A percentile compares a stretch with the other conserved stretches of the same genome.
Evolutionary conservation across 2,113 vertebrate genomes (phyloP).

Genomic region (Microtus montanus): DNA sequence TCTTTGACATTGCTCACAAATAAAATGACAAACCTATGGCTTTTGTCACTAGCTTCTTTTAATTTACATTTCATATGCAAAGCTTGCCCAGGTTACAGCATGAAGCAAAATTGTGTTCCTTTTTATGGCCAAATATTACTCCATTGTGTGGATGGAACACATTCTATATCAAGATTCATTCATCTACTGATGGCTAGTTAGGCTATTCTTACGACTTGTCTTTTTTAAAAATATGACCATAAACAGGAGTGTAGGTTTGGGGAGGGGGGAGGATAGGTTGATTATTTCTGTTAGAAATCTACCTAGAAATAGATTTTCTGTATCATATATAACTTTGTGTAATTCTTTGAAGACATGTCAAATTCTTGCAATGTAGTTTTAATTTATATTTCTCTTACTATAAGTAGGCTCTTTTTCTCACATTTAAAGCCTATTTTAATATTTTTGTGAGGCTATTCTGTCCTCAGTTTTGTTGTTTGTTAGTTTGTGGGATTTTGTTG

Average conservation of each 20-base stretch:
- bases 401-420: not conserved
- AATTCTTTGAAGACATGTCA: not conserved
- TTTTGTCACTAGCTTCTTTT: slow-evolving; percentile 30
- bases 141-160: not conserved
- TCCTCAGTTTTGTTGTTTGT: not conserved
- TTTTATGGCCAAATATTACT: slow-evolving; percentile 10
- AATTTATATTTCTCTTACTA: slow-evolving; percentile 34
- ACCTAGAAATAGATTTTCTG: not conserved
- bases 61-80: not conserved
- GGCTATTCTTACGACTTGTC: not conserved
- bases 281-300: slow-evolving; percentile 16
- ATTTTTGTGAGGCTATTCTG: not conserved
- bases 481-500: not conserved
- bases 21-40: not conserved
- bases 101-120: not conserved
- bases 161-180: not conserved
- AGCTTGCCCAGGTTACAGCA: not conserved
- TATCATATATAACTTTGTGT: not conserved
- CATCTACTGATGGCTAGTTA: not conserved
- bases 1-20: not conserved
- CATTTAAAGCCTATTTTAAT: not conserved
- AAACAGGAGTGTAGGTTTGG: not conserved
- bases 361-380: not conserved
- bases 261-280: no score
- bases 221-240: not conserved